Conservation (phyloP, 2,888 invertebrate species). For the Stenodera caucasica region DNA sequence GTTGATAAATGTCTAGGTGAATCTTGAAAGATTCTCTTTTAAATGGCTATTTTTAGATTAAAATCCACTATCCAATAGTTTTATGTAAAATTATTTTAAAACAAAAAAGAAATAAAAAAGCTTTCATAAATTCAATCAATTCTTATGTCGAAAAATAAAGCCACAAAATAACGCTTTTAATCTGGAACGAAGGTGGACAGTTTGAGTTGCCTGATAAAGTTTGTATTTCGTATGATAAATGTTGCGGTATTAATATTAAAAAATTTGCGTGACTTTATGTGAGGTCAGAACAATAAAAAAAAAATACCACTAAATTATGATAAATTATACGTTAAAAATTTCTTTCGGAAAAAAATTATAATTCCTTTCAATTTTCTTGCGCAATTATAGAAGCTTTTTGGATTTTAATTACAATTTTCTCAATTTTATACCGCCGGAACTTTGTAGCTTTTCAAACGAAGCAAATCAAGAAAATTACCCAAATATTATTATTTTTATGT, state of each 20-base stretch:
- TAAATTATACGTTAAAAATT: constrained; percentile 23
- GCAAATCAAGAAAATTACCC: too few species aligned
- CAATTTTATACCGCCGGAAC: too few species aligned
- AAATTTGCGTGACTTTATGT: constrained; percentile 24
- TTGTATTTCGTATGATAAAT: constrained; percentile 12
- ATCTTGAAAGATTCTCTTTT: background rate
- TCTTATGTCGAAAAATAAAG: background rate
- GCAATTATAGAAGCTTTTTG: too few species aligned
- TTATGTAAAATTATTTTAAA: background rate
- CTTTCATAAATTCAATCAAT: background rate
- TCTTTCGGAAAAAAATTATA: constrained; percentile 2
- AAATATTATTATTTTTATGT: too few species aligned
- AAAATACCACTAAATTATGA: constrained; percentile 25
- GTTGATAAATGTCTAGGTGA: constrained; percentile 22
- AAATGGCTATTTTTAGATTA: constrained; percentile 18
- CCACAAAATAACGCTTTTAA: background rate
- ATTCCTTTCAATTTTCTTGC: too few species aligned
- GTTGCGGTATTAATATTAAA: constrained; percentile 19
- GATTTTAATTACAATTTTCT: too few species aligned
- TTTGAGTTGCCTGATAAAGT: background rate
- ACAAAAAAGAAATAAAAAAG: background rate
- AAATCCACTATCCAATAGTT: background rate
- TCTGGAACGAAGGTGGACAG: background rate
- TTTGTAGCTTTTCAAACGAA: too few species aligned
- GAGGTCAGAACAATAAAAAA: constrained; percentile 12